A percentile compares a stretch with the other conserved stretches of the same genome.
Evolutionary conservation across 1,140 invertebrate genomes (phyloP).

Genomic region (Dryas iulia): DNA sequence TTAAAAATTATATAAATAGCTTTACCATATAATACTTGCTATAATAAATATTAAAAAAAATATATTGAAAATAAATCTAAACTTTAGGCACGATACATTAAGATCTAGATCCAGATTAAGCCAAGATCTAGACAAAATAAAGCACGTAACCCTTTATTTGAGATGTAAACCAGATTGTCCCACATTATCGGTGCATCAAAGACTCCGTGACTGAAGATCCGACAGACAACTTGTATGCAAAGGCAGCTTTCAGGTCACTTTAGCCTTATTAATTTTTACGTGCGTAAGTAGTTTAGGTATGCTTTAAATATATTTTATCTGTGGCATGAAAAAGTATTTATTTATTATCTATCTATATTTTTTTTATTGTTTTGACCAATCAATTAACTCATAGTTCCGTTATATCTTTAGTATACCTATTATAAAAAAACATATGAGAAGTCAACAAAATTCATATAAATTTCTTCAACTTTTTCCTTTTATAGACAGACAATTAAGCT

Average conservation of each 20-base stretch:
- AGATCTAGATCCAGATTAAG: slow-evolving; percentile 10
- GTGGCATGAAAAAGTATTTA: no score
- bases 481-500: not conserved
- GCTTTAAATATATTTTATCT: not conserved
- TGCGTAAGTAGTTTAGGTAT: no score
- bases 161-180: slow-evolving; percentile 25
- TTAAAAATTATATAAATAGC: no score
- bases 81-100: not conserved
- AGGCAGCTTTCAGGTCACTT: slow-evolving; percentile 4
- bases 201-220: slow-evolving; percentile 25
- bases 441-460: not conserved
- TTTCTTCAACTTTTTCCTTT: not conserved
- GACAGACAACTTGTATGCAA: slow-evolving; percentile 27
- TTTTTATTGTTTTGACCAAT: no score
- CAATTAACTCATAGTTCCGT: not conserved
- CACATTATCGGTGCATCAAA: slow-evolving; percentile 37
- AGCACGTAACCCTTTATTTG: slow-evolving; percentile 26
- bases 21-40: no score
- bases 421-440: not conserved
- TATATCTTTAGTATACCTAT: not conserved
- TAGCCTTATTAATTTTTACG: not conserved
- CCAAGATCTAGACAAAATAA: slow-evolving; percentile 3
- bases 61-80: not conserved
- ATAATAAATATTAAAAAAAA: no score
- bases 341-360: no score